A percentile compares a stretch with the other conserved stretches of the same genome.
Evolutionary conservation across 2,888 invertebrate species (phyloP).

Genomic region (Leptopterna dolabrata): DNA sequence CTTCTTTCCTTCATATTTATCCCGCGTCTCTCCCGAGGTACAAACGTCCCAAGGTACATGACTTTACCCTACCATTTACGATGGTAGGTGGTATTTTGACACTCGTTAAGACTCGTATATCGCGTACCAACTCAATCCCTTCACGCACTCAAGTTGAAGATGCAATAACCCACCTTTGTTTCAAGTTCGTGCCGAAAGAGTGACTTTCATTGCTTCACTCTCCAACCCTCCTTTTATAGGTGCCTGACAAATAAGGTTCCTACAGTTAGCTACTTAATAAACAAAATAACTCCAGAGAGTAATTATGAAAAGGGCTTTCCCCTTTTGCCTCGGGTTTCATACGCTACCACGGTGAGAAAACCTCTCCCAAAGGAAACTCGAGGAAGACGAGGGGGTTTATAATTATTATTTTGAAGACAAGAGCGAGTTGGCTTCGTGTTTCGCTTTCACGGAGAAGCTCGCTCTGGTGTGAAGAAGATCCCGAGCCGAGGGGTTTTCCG

Average conservation of each 20-base stretch:
- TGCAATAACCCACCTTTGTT: not conserved
- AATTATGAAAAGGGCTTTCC: not conserved
- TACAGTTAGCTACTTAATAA: slow-evolving; percentile 17
- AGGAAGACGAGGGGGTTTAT: not conserved
- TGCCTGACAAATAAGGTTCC: not conserved
- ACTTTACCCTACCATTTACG: no score
- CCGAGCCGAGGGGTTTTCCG: not conserved
- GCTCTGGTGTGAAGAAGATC: not conserved
- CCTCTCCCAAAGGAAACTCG: not conserved
- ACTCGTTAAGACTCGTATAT: not conserved
- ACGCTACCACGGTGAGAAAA: not conserved
- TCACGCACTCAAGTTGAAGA: not conserved
- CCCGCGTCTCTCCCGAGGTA: no score
- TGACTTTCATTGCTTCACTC: not conserved
- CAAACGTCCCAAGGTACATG: no score
- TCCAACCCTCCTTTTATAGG: not conserved
- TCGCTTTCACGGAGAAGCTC: not conserved
- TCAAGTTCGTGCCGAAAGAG: not conserved
- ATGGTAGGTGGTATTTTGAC: not conserved
- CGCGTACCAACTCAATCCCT: no score
- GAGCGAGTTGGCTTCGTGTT: not conserved
- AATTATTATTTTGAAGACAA: slow-evolving; percentile 26
- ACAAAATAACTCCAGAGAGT: slow-evolving; percentile 4
- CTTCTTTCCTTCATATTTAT: no score
- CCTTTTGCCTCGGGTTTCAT: slow-evolving; percentile 15